Evolutionary conservation across 1,140 invertebrate species (phyloP).

Genomic region (Lepidurus arcticus): DNA sequence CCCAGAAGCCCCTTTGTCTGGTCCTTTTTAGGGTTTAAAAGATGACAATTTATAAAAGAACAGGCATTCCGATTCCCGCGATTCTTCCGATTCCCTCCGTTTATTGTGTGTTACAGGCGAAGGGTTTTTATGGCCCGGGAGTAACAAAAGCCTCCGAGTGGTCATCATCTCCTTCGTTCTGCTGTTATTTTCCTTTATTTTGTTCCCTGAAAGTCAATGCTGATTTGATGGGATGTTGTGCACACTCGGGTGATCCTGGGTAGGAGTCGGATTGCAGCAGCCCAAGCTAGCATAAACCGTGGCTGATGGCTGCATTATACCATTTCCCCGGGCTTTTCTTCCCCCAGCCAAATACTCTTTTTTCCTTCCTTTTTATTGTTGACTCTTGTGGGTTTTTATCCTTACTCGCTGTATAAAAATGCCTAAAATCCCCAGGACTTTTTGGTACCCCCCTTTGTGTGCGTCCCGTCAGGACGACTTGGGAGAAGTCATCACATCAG

Average conservation of each 20-base stretch:
- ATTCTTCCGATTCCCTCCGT: neutral
- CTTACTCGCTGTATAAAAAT: too few relatives aligned
- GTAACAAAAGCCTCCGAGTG: too few relatives aligned
- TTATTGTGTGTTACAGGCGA: conserved; percentile 19
- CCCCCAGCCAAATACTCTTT: neutral
- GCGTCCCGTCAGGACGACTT: neutral
- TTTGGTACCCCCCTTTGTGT: too few relatives aligned
- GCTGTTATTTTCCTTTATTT: neutral
- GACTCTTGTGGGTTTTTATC: too few relatives aligned
- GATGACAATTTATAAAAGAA: too few relatives aligned
- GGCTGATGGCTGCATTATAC: conserved; percentile 18
- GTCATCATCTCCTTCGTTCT: neutral
- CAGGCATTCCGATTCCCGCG: too few relatives aligned
- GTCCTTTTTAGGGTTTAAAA: too few relatives aligned
- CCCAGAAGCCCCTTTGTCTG: too few relatives aligned
- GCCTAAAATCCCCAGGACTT: too few relatives aligned
- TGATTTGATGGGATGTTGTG: conserved; percentile 2
- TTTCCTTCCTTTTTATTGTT: too few relatives aligned
- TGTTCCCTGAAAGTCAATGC: neutral
- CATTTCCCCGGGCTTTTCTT: neutral
- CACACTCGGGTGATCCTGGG: neutral
- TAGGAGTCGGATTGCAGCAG: neutral
- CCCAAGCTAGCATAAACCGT: neutral
- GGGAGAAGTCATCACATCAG: neutral
- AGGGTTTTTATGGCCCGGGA: neutral